Evolutionary conservation across 2,888 invertebrate genomes (phyloP), one percentile per base, ranked within the genome.

Genomic region (Sphecodes monilicornis): DNA sequence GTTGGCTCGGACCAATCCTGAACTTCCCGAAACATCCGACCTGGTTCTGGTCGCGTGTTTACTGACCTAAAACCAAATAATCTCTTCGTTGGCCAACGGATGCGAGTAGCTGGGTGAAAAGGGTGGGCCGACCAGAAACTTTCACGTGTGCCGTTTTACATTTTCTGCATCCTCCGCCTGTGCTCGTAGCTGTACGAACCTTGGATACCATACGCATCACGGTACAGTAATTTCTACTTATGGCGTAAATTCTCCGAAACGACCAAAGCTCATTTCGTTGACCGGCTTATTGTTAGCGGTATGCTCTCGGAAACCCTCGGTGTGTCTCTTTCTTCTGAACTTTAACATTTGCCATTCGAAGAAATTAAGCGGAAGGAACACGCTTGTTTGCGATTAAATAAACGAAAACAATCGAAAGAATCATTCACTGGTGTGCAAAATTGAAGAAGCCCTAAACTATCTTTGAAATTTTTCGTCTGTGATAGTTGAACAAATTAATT

Each of bases 51-150:
- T 64, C 69, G 79, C 73, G 68, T 78, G 80, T 81, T 88, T 84
- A 75, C 82, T 77, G 81, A 88, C 77, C 86, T 84, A 70, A 86
- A 89, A 90, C 75, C 85, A 80, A 85, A 88, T 88, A 82, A 90
- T 90, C 80, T 88, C 80, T 72, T 46, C 75, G 76, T 76, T 73
- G 74, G 77, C 73, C 77, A 85, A 83, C 76, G 80, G 74, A 70
- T 50, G 76, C 70, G 46, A 73, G 78, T 46, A 36, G 70, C 70
- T 72, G 78, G 68, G 71, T 60, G 64, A 80, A 80, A 80, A 74
- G 79, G 73, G 75, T 46, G 80, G 50, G 50, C 57, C 36, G 72
- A 75, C 68, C 64, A 39, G 76, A n/a, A 88, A 88, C 74, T 79
- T 82, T 80, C 73, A 36, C 60, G 26, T 66, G 73, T 70, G 29